Percentiles rank a stretch among this genome's conserved stretches.
Evolutionary conservation across 2,113 vertebrate genomes (phyloP).

Genomic region (Scortum barcoo): DNA sequence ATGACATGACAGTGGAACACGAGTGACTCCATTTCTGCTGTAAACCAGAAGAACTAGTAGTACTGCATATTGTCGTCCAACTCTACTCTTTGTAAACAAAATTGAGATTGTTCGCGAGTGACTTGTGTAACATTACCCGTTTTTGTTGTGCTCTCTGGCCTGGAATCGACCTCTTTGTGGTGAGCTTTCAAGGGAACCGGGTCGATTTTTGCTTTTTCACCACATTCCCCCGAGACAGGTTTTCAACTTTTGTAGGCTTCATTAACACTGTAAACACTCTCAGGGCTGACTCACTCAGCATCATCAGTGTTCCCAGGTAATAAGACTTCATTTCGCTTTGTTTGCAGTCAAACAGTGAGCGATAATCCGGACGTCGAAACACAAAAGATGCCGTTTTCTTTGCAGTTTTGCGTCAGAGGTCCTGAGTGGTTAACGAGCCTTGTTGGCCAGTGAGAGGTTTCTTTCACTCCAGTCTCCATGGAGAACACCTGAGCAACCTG

Average conservation of each 20-base stretch:
- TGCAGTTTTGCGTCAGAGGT: conserved; percentile 41
- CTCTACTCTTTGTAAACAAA: not conserved
- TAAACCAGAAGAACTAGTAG: no score
- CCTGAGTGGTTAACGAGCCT: conserved; percentile 11
- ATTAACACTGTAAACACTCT: not conserved
- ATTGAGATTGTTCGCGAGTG: not conserved
- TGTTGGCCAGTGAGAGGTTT: conserved; percentile 3
- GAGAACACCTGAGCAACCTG: conserved; percentile 47
- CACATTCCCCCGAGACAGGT: no score
- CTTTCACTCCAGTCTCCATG: conserved; percentile 35
- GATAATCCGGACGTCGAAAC: not conserved
- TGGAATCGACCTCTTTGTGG: not conserved
- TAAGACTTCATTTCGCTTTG: not conserved
- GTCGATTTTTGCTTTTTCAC: not conserved
- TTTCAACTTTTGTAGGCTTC: not conserved
- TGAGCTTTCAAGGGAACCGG: not conserved
- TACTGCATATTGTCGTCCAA: not conserved
- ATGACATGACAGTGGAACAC: no score
- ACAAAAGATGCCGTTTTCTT: conserved; percentile 34
- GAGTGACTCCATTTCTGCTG: no score
- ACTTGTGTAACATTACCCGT: not conserved
- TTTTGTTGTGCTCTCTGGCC: not conserved
- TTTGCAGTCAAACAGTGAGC: conserved; percentile 31
- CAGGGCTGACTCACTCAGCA: not conserved
- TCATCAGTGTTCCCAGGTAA: not conserved